Evolutionary conservation across 2,888 invertebrate species (phyloP), one percentile per base, ranked within the genome.

Genomic region (Deroplatys truncata): DNA sequence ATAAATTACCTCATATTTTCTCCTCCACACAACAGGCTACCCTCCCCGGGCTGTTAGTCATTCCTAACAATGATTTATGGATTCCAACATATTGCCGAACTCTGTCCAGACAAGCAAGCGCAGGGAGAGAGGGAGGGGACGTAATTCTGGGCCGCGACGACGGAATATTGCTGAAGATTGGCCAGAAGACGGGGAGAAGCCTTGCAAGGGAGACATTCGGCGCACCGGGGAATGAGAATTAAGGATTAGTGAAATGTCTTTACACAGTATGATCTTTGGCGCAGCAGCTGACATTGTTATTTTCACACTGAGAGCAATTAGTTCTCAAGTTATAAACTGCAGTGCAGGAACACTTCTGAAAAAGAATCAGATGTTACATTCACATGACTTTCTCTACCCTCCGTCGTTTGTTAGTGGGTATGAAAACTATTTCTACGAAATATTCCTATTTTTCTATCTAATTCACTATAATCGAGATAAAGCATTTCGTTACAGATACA

Each of bases 1-100:
- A 94, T 94, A 94, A 94, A 94, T 94, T 93, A 94, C 94, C 93
- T 94, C 93, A 94, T 94, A 94, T 94, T 94, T 94, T 93, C 93
- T 93, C 92, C 91, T 89, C 90, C 83, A 56, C 72, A 83, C 56
- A 72, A 91, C 91, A 92, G 93, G 93, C 92, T 92, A 92, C 92
- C 92, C 91, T 92, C 92, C 91, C 93, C 93, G 92, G 93, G 93
- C 93, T 93, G 93, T 94, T 94, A 94, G 94, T 94, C 94, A 94
- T 94, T 93, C 94, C 93, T 94, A 91, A 94, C 94, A 93, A 94
- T 94, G 94, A 94, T 94, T 94, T 94, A 94, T 94, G 93, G 93
- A 93, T 92, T 93, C 93, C 93, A 94, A 94, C 94, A 94, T 94
- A 94, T 94, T 94, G 94, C 93, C 92, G 92, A 93, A 90, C 90